Evolutionary conservation across 2,113 vertebrate species (phyloP), one percentile per base, ranked within the genome.

Genomic region (Microcebus tavaratra): DNA sequence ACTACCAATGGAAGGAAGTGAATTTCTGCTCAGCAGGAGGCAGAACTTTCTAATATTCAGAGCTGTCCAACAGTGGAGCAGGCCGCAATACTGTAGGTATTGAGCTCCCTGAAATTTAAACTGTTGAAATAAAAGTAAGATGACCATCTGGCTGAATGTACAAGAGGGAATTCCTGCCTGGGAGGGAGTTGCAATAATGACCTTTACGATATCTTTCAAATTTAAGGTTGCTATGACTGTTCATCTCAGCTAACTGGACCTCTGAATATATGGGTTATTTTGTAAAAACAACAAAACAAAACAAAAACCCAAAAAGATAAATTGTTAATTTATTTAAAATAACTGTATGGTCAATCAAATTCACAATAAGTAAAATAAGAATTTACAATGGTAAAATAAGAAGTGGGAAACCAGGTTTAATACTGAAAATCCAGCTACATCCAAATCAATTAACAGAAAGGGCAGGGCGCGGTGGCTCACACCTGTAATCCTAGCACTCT

Each of bases 51-150:
- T 86, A 83, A 85, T 31, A 13, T 88, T 94, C 34, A 76, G 76
- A 48, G 36, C 63, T 82, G 80, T 88, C 48, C 73, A 85, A 78
- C 88, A 92, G 12, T 29, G 73, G 31, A 91, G 34, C 61, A 34
- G 83, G 55, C 50, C 34, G 70, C 23, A 55, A 80, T 65, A 27
- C 20, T 86, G 76, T 36, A 88, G 73, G 67, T 23, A 45, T 85
- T 91, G 78, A 97, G 10, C 8, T 45, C 55, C 59, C 59, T 79
- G 86, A 93, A 65, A 95, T 72, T n/a, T 61, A 63, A 96, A 87
- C 50, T 39, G 63, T 61, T 61, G 36, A 65, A 86, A 90, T 2
- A n/a, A 36, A 82, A 78, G 75, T 53, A 87, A 59, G 45, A 67
- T 25, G 57, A 63, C 42, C 63, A 39, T 42, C 39, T 73, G 27